phyloP scores from a whole-genome alignment of 2,797 vertebrate species.

The Coregonus ussuriensis region DNA sequence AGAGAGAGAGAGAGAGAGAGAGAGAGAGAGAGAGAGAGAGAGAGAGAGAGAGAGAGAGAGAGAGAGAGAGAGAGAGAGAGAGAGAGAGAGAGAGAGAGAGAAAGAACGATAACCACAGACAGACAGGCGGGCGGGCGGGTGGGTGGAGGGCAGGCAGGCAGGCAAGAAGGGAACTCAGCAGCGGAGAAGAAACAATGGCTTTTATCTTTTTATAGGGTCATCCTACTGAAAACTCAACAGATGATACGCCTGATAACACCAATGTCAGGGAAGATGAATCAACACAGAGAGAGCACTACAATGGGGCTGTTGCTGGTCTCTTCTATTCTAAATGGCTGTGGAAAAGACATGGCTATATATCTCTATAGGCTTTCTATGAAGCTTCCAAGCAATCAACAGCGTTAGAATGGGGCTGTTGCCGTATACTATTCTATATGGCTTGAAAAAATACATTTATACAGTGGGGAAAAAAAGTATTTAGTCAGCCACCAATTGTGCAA shows the following conservation, averaged over 20 bases:
- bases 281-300: slow-evolving; percentile 11
- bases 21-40: too few relatives aligned
- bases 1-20: too few relatives aligned
- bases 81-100: too few relatives aligned
- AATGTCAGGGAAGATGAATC: slow-evolving; percentile 47
- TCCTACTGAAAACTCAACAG: slow-evolving; percentile 37
- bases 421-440: not conserved
- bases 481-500: too few relatives aligned
- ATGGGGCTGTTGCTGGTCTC: slow-evolving; percentile 17
- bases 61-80: too few relatives aligned
- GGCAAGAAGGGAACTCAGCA: slow-evolving; percentile 30
- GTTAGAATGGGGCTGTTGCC: not conserved
- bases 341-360: slow-evolving; percentile 1
- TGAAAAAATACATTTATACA: not conserved
- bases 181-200: slow-evolving; percentile 58
- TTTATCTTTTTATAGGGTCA: slow-evolving; percentile 52
- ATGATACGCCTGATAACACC: slow-evolving; percentile 46
- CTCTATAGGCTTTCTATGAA: not conserved
- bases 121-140: too few relatives aligned
- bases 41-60: too few relatives aligned
- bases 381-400: not conserved
- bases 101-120: slow-evolving; percentile 52
- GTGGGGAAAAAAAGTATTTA: too few relatives aligned
- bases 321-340: slow-evolving; percentile 2
- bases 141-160: not conserved